phyloP scores from a whole-genome alignment of 1,140 invertebrate genomes.

The Bombus turneri region DNA sequence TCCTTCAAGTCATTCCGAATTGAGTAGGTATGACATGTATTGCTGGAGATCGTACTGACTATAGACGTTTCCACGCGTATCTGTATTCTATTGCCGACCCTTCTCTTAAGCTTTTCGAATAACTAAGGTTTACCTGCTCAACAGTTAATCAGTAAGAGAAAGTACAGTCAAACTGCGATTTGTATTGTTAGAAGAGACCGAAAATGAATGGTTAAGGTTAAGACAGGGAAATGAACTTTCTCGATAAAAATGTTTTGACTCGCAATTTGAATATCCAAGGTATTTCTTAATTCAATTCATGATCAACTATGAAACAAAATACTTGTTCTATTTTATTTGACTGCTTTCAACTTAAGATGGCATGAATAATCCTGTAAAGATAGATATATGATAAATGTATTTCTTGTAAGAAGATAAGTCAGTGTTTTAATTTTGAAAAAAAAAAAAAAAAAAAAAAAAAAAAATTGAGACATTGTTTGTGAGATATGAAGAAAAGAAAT shows the following conservation, averaged over 20 bases:
- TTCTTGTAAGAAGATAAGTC: conserved; percentile 27
- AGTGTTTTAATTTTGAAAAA: not conserved
- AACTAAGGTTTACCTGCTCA: not conserved
- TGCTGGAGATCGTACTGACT: not conserved
- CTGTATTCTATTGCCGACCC: not conserved
- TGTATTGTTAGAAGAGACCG: not conserved
- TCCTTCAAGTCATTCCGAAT: too few species aligned
- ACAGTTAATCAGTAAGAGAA: not conserved
- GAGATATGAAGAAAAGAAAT: not conserved
- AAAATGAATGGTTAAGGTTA: not conserved
- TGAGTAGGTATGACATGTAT: not conserved
- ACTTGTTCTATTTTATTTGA: not conserved
- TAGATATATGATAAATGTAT: conserved; percentile 26
- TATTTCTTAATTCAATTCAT: not conserved
- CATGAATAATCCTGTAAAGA: conserved; percentile 11
- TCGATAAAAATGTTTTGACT: not conserved
- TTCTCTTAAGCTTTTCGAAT: not conserved
- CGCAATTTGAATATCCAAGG: not conserved
- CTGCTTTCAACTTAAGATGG: not conserved
- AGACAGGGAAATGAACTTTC: not conserved
- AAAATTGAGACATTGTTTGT: not conserved
- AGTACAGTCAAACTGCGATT: not conserved
- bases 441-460: too few species aligned
- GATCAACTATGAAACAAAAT: too few species aligned
- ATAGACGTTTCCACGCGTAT: not conserved